These are phyloP conservation scores for Notamacropus eugenii DNA, from an alignment of 2,797 vertebrate genomes.

Conservation along the genomic window DNA sequence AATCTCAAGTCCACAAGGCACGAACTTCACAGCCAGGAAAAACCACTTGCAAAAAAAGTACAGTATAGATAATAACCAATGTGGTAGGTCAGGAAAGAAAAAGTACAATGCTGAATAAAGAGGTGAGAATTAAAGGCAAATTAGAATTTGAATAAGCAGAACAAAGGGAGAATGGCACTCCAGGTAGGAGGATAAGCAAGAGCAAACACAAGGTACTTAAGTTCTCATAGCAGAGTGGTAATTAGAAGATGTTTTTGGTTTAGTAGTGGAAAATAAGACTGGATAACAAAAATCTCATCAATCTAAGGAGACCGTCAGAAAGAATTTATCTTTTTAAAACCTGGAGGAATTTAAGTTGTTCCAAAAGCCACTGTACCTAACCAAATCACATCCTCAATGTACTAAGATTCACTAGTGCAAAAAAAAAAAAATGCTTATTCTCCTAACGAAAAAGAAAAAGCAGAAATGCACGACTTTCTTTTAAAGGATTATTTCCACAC, in stretches of 20 bases:
- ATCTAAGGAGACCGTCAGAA: not conserved
- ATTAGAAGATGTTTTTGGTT: not conserved
- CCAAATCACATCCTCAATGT: not conserved
- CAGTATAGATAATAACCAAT: not conserved
- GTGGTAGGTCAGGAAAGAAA: slow-evolving; percentile 15
- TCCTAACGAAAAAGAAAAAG: not conserved
- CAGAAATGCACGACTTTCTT: not conserved
- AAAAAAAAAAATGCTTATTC: not conserved
- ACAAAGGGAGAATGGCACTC: slow-evolving; percentile 42
- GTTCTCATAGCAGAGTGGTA: not conserved
- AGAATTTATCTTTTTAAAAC: not conserved
- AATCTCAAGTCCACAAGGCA: not conserved
- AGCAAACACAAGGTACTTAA: not conserved
- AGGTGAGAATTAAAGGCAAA: slow-evolving; percentile 10
- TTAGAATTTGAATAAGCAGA: slow-evolving; percentile 30
- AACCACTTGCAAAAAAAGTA: not conserved
- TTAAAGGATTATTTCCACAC: not conserved
- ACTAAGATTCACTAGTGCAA: not conserved
- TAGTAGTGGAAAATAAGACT: not conserved
- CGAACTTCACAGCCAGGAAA: not conserved
- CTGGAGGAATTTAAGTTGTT: not conserved
- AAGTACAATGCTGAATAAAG: slow-evolving; percentile 32
- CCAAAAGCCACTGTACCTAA: not conserved
- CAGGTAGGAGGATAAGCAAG: slow-evolving; percentile 13
- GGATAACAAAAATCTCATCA: not conserved